Percentiles rank a stretch among this genome's conserved stretches.
Evolutionary conservation across 2,113 vertebrate genomes (phyloP).

Genomic region (Vidua macroura): DNA sequence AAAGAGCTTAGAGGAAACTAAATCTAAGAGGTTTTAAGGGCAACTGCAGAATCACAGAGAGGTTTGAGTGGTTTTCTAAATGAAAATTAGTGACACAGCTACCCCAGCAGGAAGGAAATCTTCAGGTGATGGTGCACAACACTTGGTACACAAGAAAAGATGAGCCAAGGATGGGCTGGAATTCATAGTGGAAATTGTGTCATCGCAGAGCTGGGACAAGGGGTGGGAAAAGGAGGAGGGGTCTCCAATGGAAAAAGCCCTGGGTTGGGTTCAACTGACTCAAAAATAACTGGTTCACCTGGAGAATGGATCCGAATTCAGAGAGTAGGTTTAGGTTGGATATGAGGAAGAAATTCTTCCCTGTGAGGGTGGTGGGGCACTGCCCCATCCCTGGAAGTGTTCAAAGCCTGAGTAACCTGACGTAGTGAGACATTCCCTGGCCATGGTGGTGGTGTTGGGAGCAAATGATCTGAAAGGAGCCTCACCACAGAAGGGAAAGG

Average conservation of each 20-base stretch:
- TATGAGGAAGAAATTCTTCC: background rate
- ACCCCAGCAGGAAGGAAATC: background rate
- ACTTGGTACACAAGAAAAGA: background rate
- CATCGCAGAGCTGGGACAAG: accelerated
- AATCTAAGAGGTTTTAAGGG: background rate
- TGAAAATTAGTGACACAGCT: background rate
- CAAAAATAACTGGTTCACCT: background rate
- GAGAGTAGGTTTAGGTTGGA: background rate
- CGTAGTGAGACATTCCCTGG: accelerated
- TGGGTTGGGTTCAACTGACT: background rate
- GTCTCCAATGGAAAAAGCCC: background rate
- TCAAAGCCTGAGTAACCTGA: background rate
- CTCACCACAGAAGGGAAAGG: background rate
- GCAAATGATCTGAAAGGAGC: background rate
- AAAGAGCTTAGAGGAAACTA: background rate
- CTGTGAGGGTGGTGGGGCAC: background rate
- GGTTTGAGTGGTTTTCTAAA: background rate
- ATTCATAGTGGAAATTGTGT: background rate
- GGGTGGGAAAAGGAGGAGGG: background rate
- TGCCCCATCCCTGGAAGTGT: background rate
- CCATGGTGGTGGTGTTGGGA: accelerated
- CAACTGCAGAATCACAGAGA: background rate
- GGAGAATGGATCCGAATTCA: background rate
- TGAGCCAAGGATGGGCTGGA: background rate
- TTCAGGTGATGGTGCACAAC: accelerated